Conservation (phyloP, 2,888 invertebrate species). For the Masnerella sp. region DNA sequence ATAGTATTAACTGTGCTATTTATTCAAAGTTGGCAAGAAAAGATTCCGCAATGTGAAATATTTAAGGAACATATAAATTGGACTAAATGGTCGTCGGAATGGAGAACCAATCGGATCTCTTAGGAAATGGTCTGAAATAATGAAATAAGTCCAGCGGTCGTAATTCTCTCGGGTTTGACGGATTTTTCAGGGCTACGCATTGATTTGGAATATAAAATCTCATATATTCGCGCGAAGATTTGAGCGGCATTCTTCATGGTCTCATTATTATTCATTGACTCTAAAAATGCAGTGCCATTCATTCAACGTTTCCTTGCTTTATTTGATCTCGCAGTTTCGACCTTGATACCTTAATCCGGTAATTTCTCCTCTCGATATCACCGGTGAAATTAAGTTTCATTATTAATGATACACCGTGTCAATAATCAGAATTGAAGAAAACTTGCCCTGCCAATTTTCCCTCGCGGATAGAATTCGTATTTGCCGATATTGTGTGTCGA, state of each 20-base stretch:
- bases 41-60: too few relatives aligned
- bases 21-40: too few relatives aligned
- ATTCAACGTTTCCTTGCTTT: slow-evolving; percentile 7
- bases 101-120: not conserved
- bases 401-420: not conserved
- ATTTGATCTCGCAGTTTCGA: slow-evolving; percentile 5
- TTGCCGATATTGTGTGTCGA: too few relatives aligned
- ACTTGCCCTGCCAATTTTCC: not conserved
- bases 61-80: too few relatives aligned
- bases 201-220: slow-evolving; percentile 5
- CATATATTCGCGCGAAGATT: slow-evolving; percentile 5
- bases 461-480: too few relatives aligned
- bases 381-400: slow-evolving; percentile 3
- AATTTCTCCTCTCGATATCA: slow-evolving; percentile 13
- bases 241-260: slow-evolving; percentile 1
- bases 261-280: slow-evolving; percentile 17
- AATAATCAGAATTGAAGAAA: not conserved
- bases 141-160: not conserved
- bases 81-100: not conserved
- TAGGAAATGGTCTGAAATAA: not conserved
- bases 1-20: too few relatives aligned
- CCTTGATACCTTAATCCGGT: slow-evolving; percentile 8
- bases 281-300: slow-evolving; percentile 19
- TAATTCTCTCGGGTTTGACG: not conserved
- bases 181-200: not conserved